Evolutionary conservation across 2,797 vertebrate species (phyloP).

Genomic region (Enteromius argenteus): DNA sequence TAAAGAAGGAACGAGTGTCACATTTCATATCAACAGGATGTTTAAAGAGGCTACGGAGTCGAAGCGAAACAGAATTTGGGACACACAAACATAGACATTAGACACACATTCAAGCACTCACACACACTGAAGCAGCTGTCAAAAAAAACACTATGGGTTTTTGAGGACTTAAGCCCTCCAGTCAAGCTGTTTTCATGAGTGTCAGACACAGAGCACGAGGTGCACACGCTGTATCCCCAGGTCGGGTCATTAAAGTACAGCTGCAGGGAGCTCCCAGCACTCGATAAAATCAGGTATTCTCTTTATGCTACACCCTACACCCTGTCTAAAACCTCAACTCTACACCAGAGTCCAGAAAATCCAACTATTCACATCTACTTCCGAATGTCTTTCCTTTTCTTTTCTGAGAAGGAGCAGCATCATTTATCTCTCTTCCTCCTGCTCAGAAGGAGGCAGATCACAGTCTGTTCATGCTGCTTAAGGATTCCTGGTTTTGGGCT

Average conservation of each 20-base stretch:
- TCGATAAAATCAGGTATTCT: constrained; percentile 43
- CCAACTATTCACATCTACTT: constrained; percentile 38
- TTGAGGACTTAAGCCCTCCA: constrained; percentile 68
- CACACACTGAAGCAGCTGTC: constrained; percentile 61
- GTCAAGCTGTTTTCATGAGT: constrained; percentile 69
- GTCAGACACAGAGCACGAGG: constrained; percentile 67
- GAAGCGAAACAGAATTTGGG: constrained; percentile 53
- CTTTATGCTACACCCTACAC: constrained; percentile 35
- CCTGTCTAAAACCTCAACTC: constrained; percentile 52
- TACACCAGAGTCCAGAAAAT: constrained; percentile 52
- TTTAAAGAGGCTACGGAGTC: constrained; percentile 64
- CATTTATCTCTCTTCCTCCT: constrained; percentile 55
- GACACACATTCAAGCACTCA: constrained; percentile 26
- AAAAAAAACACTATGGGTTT: constrained; percentile 65
- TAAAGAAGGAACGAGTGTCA: constrained; percentile 58
- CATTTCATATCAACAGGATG: constrained; percentile 68
- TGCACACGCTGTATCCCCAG: constrained; percentile 71
- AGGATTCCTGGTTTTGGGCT: constrained; percentile 46
- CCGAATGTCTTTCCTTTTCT: constrained; percentile 29
- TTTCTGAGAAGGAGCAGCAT: constrained; percentile 25
- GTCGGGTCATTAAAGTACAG: constrained; percentile 78
- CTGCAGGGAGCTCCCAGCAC: constrained; percentile 42
- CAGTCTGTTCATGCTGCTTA: constrained; percentile 40
- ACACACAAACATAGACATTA: constrained; percentile 30
- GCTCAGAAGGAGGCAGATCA: constrained; percentile 1